Base-by-base conservation (phyloP, 2,113 vertebrate species). In the Chlorodrepanis virens region DNA sequence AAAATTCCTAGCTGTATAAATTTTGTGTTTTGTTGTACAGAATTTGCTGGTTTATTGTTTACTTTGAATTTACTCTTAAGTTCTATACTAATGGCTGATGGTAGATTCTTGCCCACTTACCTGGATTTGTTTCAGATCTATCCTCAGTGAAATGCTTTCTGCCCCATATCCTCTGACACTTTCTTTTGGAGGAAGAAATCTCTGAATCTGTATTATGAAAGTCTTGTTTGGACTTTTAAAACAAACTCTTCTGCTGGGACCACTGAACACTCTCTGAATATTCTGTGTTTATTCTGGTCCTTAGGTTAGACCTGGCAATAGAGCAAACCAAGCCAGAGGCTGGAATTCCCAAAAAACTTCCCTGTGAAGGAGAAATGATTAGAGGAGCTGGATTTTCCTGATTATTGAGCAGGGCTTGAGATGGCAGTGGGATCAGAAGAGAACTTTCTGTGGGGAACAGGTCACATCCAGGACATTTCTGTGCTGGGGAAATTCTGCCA, bases 161-260 rank as follows among this genome's bases (percentile, higher is more conserved):
- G 8, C 47, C 28, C 20, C 11, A 0, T 23, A 8, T 61, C 25
- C 35, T 40, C 71, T 81, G 59, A 50, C 50, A 90, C 28, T n/a
- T 92, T 50, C 24, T 81, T 85, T 24, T 74, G 64, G 68, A 88
- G 54, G 42, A 71, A 61, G 63, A 74, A 81, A 24, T 67, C 54
- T 12, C 40, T 24, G 67, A 68, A 31, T 44, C 49, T 80, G 22
- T 42, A 3, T 57, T 8, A 2, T 24, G 6, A 40, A 91, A 60
- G 27, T 64, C 44, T 28, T n/a, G 37, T 49, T 56, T 76, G 59
- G 44, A 13, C 14, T 68, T 68, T 6, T 2, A 37, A 74, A 77
- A 31, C 70, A 57, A 70, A 65, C 50, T 57, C 37, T 68, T 64
- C 67, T 90, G 57, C 23, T 47, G 67, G 35, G 63, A 53, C 31